A percentile compares a stretch with the other conserved stretches of the same genome.
phyloP scores from a whole-genome alignment of 2,113 vertebrate species.

The Xerus inauris region DNA sequence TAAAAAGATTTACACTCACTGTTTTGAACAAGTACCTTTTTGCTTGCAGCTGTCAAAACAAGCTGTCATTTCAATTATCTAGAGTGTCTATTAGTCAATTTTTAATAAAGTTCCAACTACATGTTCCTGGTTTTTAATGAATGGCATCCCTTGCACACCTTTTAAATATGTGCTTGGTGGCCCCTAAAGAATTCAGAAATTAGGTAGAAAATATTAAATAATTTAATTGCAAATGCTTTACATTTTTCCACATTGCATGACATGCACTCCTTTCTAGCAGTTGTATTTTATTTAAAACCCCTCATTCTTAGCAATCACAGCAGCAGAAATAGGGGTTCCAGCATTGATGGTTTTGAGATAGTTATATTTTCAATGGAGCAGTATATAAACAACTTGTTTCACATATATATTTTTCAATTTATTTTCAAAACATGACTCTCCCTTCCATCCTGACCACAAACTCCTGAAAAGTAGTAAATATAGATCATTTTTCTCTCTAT shows the following conservation, averaged over 20 bases:
- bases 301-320: background rate
- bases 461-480: background rate
- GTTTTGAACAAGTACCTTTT: conserved; percentile 84
- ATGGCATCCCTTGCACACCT: conserved; percentile 81
- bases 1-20: conserved; percentile 86
- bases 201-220: conserved; percentile 81
- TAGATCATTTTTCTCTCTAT: background rate
- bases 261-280: background rate
- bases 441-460: background rate
- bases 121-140: conserved; percentile 85
- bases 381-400: background rate
- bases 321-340: background rate
- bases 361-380: background rate
- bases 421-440: background rate
- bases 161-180: conserved; percentile 84
- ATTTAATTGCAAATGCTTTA: conserved; percentile 80
- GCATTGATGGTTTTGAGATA: background rate
- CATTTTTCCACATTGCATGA: conserved; percentile 71
- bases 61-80: conserved; percentile 89
- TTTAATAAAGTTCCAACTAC: conserved; percentile 87
- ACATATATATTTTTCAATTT: background rate
- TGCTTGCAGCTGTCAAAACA: conserved; percentile 89
- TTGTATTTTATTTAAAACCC: conserved; percentile 11
- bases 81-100: conserved; percentile 86
- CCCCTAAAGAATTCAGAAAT: conserved; percentile 81